phyloP scores from a whole-genome alignment of 2,888 invertebrate species.

The Cabera pusaria region DNA sequence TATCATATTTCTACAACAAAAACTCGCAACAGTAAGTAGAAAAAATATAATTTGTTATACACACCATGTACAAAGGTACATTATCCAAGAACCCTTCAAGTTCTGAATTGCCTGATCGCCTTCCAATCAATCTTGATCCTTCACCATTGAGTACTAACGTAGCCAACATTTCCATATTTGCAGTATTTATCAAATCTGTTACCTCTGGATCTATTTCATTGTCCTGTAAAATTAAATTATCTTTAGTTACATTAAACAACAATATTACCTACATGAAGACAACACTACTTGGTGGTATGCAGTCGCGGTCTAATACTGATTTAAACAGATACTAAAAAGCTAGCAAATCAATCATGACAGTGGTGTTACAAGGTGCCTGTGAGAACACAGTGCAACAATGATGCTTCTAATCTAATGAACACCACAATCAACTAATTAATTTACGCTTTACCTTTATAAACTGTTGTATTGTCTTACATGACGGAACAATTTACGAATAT shows the following conservation, averaged over 20 bases:
- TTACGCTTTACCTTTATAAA: slow-evolving; percentile 68
- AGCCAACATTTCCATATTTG: slow-evolving; percentile 95
- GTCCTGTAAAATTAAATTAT: slow-evolving; percentile 52
- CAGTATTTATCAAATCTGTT: slow-evolving; percentile 85
- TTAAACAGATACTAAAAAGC: slow-evolving; percentile 72
- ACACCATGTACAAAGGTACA: slow-evolving; percentile 94
- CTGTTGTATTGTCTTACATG: slow-evolving; percentile 56
- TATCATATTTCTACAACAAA: no score
- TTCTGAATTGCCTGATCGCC: slow-evolving; percentile 88
- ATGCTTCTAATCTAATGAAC: slow-evolving; percentile 73
- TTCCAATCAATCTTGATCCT: slow-evolving; percentile 89
- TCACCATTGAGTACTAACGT: slow-evolving; percentile 94
- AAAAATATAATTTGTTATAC: slow-evolving; percentile 20
- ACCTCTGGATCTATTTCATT: slow-evolving; percentile 86
- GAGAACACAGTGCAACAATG: slow-evolving; percentile 70
- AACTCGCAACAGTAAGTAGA: no score
- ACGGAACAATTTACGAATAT: slow-evolving; percentile 52
- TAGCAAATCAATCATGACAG: slow-evolving; percentile 75
- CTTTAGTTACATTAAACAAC: neutral
- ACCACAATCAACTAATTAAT: slow-evolving; percentile 71
- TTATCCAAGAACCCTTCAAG: slow-evolving; percentile 94
- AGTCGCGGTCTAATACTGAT: slow-evolving; percentile 53
- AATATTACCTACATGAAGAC: slow-evolving; percentile 1
- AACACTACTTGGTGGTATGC: slow-evolving; percentile 33
- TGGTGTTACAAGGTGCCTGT: slow-evolving; percentile 72